These are phyloP conservation scores for Barypeithes pellucidus DNA, from an alignment of 2,888 invertebrate genomes.

Conservation along the genomic window DNA sequence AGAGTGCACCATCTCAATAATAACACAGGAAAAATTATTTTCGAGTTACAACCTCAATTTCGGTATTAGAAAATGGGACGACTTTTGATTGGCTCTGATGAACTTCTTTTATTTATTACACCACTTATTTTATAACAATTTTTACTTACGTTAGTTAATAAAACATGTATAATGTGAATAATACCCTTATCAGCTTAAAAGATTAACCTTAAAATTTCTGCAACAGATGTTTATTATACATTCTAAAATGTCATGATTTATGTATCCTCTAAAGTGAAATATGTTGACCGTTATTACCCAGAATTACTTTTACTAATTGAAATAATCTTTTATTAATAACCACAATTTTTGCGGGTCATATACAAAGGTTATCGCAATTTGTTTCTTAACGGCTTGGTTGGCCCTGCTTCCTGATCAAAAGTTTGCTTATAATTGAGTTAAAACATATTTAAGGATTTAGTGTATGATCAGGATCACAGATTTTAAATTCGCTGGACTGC, in stretches of 20 bases:
- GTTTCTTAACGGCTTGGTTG: background rate
- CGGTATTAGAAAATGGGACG: no score
- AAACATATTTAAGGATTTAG: no score
- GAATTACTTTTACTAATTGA: conserved; percentile 48
- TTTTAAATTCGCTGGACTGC: no score
- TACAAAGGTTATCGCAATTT: conserved; percentile 24
- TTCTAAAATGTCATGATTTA: conserved; percentile 42
- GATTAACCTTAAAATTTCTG: conserved; percentile 1
- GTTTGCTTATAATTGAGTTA: background rate
- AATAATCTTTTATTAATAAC: conserved; percentile 45
- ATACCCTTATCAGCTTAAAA: background rate
- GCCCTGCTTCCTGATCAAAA: conserved; percentile 1
- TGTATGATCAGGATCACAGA: no score
- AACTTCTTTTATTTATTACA: no score
- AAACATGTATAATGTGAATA: no score
- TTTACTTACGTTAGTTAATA: no score
- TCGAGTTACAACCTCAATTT: no score
- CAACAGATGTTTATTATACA: conserved; percentile 39
- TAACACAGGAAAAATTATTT: no score
- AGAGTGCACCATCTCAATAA: no score
- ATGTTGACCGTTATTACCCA: conserved; percentile 32
- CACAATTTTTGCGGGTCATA: conserved; percentile 24
- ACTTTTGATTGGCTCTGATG: no score
- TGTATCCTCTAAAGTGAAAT: conserved; percentile 38
- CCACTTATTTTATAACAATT: no score